phyloP scores from a whole-genome alignment of 1,140 invertebrate species.

The Drosophila quadrilineata region DNA sequence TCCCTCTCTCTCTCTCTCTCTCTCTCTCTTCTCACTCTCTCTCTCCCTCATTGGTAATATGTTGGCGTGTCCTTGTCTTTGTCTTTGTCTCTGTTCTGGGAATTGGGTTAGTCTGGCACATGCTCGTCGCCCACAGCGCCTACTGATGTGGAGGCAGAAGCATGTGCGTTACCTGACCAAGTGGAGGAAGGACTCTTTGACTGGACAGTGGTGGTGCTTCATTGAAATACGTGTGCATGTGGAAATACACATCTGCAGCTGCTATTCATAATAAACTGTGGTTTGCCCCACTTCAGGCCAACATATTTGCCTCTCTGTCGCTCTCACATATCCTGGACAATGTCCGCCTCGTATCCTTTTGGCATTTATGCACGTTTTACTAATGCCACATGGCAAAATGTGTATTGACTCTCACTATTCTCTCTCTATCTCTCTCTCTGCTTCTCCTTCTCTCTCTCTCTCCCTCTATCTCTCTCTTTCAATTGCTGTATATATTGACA shows the following conservation, averaged over 20 bases:
- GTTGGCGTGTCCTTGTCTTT: no score
- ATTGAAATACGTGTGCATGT: slow-evolving; percentile 41
- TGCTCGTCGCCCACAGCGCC: slow-evolving; percentile 5
- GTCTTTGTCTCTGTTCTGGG: slow-evolving; percentile 7
- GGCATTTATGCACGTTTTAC: slow-evolving; percentile 69
- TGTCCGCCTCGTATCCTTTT: slow-evolving; percentile 7
- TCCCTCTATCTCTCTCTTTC: no score
- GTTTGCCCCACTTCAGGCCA: no score
- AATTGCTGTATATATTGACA: not conserved
- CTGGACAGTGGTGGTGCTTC: slow-evolving; percentile 17
- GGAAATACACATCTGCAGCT: slow-evolving; percentile 48
- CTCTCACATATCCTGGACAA: not conserved
- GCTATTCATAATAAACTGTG: slow-evolving; percentile 51
- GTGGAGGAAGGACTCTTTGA: no score
- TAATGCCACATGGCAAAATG: slow-evolving; percentile 52
- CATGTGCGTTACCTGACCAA: slow-evolving; percentile 1
- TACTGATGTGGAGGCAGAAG: not conserved
- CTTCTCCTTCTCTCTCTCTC: no score
- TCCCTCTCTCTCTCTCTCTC: no score
- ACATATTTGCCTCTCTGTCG: no score
- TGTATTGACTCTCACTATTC: slow-evolving; percentile 44
- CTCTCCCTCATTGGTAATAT: not conserved
- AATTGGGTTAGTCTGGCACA: slow-evolving; percentile 52
- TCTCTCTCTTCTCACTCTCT: no score
- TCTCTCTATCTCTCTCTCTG: no score